These are phyloP conservation scores for Zenarchopterus dispar DNA, from an alignment of 2,797 vertebrate species.

Conservation along the genomic window DNA sequence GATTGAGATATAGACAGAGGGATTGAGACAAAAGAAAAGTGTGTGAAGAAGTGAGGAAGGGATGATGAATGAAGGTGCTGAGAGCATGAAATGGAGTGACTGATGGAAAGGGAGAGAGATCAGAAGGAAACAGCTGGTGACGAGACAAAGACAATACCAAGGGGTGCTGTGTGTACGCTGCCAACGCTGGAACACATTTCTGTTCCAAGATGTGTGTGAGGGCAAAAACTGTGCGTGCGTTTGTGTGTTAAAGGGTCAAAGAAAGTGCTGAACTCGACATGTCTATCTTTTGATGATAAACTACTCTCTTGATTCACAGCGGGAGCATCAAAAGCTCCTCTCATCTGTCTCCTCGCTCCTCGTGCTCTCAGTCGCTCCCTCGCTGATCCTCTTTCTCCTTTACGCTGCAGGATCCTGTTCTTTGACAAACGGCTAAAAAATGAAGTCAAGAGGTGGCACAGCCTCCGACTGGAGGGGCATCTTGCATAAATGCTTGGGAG, in stretches of 20 bases:
- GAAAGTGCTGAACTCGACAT: conserved; percentile 29
- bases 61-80: conserved; percentile 67
- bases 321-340: conserved; percentile 45
- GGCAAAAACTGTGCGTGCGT: background rate
- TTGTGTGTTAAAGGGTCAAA: conserved; percentile 19
- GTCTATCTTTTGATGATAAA: conserved; percentile 51
- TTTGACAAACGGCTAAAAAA: conserved; percentile 74
- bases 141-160: conserved; percentile 13
- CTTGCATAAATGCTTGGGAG: conserved; percentile 52
- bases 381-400: conserved; percentile 51
- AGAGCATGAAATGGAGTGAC: conserved; percentile 49
- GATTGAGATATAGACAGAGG: conserved; percentile 47
- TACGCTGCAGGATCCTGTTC: conserved; percentile 41
- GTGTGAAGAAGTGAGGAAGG: conserved; percentile 33
- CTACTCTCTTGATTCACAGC: conserved; percentile 47
- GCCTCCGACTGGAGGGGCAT: conserved; percentile 58
- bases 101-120: conserved; percentile 60
- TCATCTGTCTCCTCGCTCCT: conserved; percentile 53
- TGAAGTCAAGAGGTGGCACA: conserved; percentile 67
- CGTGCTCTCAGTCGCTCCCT: conserved; percentile 3
- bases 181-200: conserved; percentile 2
- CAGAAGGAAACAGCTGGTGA: conserved; percentile 46
- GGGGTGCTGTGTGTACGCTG: background rate
- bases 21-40: conserved; percentile 51
- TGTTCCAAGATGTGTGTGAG: conserved; percentile 13